Base-by-base conservation (phyloP, 2,113 vertebrate species). In the Eolophus roseicapilla region DNA sequence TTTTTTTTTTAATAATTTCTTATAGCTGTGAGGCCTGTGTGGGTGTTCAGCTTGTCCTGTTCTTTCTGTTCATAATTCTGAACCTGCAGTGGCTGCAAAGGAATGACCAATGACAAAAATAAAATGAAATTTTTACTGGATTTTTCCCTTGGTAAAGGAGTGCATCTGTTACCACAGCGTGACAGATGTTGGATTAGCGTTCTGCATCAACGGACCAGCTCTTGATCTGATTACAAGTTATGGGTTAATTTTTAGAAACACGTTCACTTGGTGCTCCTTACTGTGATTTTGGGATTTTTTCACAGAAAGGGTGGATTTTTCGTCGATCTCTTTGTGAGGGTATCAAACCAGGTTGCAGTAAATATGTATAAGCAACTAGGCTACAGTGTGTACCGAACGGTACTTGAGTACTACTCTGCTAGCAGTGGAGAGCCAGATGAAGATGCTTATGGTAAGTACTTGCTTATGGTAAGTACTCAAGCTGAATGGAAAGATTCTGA, bases 321-420 rank as follows among this genome's bases (percentile, higher is more conserved):
- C 33, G 98, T 99, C 5, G 99, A 99, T 89, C 98, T 99, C 33
- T 99, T 99, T 41, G 99, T 99, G 70, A 98, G 99, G 75, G 99
- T 99, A 6, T 99, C 99, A 63, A 99, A 99, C 96, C 99, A 99
- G 84, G 99, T 99, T 83, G 99, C 99, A 1, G 99, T 99, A 44
- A 99, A 99, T 96, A 99, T 99, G 99, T 99, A 99, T 92, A 99
- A 99, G 69, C 99, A 99, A 73, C 94, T 99, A 31, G 99, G 99
- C 89, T 99, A 99, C 98, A 99, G 99, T 2, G 99, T 99, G 5
- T 99, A 99, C 97, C 97, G 99, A 83, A 99, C 99, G 0, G 99
- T 99, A 14, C 98, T 99, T 27, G 99, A 99, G 93, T 99, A 99
- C 96, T 99, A 99, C 91, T 99, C 99, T 0, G 99, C 99, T 23